Percentiles rank a stretch among this genome's conserved stretches.
These are phyloP conservation scores for Turritopsis rubra DNA, from an alignment of 30 jellyfish, hydroid and myxozoan species.

Conservation along the genomic window DNA sequence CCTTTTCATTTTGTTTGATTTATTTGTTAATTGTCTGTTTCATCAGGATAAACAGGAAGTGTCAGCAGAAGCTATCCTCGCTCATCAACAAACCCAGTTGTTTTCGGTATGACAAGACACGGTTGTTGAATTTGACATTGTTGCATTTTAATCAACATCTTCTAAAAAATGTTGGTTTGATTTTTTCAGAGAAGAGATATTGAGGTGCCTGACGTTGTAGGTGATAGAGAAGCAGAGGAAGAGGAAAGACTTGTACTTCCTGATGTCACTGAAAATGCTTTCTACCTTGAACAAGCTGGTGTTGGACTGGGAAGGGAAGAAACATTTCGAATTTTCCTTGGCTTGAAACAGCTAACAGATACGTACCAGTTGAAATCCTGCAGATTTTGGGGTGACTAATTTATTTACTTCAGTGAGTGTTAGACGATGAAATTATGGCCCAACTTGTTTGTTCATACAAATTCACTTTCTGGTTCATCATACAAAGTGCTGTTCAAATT, in stretches of 20 bases:
- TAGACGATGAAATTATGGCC: no score
- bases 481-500: no score
- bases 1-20: no score
- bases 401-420: no score
- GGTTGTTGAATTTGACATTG: not conserved
- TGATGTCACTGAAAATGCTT: conserved; percentile 73
- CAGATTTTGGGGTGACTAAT: conserved; percentile 87
- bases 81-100: conserved; percentile 54
- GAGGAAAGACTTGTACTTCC: conserved; percentile 60
- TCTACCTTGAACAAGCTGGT: conserved; percentile 89
- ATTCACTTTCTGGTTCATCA: no score
- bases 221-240: conserved; percentile 62
- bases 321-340: conserved; percentile 68
- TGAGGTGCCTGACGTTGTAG: conserved; percentile 54
- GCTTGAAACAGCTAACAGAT: conserved; percentile 75
- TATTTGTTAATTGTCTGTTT: not conserved
- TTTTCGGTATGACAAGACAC: conserved; percentile 67
- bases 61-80: conserved; percentile 62
- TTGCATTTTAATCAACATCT: not conserved
- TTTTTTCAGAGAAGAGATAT: conserved; percentile 42
- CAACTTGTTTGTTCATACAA: no score
- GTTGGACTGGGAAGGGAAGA: conserved; percentile 96
- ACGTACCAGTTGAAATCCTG: conserved; percentile 61
- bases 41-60: conserved; percentile 62
- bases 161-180: not conserved